These are phyloP conservation scores for Frankliniella intonsa DNA, from an alignment of 2,888 invertebrate species.

Conservation along the genomic window DNA sequence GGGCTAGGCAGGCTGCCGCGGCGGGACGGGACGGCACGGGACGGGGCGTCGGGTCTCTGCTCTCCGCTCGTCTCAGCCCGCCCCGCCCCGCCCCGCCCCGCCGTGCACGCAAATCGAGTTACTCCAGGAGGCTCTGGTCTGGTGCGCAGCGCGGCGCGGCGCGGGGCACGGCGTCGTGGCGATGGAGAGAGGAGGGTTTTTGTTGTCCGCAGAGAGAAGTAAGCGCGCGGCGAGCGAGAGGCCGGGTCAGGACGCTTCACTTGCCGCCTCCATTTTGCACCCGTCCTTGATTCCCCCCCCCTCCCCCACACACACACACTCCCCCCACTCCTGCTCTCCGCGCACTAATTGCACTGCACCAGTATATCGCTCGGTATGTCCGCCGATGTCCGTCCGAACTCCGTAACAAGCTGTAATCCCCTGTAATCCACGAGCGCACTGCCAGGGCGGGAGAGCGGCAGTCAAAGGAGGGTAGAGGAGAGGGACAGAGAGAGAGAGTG, in stretches of 20 bases:
- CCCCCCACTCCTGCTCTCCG: neutral
- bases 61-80: too few species aligned
- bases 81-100: too few species aligned
- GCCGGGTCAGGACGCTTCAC: too few species aligned
- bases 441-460: neutral
- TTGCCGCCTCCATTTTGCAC: neutral
- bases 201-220: too few species aligned
- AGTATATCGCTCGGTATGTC: neutral
- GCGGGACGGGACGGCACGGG: neutral
- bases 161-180: neutral
- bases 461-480: too few species aligned
- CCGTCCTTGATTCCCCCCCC: neutral
- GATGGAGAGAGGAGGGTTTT: too few species aligned
- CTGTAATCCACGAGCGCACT: neutral
- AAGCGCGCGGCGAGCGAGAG: too few species aligned
- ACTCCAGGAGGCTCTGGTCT: too few species aligned
- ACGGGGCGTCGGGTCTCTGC: too few species aligned
- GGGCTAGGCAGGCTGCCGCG: neutral
- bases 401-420: conserved; percentile 1
- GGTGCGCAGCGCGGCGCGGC: neutral
- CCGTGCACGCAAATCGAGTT: too few species aligned
- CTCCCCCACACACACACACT: too few species aligned
- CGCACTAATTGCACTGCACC: neutral
- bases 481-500: too few species aligned
- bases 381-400: neutral